Evolutionary conservation across 2,888 invertebrate genomes (phyloP).

Genomic region (Dryobotodes eremita): DNA sequence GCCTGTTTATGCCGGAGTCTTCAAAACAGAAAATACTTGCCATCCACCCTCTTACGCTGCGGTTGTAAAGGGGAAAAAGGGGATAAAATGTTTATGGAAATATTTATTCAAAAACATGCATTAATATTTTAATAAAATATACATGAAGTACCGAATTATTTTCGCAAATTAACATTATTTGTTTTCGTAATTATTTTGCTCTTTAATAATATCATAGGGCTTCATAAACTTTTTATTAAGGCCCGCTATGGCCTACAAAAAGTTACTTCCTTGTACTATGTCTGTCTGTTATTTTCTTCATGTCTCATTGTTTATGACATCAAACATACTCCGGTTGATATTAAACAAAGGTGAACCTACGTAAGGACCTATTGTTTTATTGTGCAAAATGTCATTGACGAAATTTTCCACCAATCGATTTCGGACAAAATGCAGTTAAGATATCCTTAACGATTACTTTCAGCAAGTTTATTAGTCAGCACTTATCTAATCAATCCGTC

Average conservation of each 20-base stretch:
- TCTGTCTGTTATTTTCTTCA: conserved; percentile 31
- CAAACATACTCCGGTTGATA: conserved; percentile 37
- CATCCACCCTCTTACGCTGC: conserved; percentile 69
- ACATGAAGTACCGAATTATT: conserved; percentile 50
- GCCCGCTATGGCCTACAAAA: conserved; percentile 29
- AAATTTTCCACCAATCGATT: not conserved
- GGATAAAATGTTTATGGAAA: conserved; percentile 70
- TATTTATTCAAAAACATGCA: conserved; percentile 68
- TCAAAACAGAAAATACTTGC: conserved; percentile 78
- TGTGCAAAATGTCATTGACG: conserved; percentile 9
- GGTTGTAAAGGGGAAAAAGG: conserved; percentile 63
- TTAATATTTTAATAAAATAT: conserved; percentile 66
- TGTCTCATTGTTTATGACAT: conserved; percentile 46
- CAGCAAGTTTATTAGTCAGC: conserved; percentile 25
- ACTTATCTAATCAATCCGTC: conserved; percentile 58
- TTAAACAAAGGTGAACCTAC: conserved; percentile 21
- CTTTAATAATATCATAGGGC: conserved; percentile 29
- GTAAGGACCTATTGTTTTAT: conserved; percentile 45
- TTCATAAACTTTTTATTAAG: conserved; percentile 58
- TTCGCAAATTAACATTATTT: conserved; percentile 54
- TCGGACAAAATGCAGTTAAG: conserved; percentile 42
- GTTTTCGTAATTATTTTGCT: conserved; percentile 49
- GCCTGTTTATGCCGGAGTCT: conserved; percentile 75
- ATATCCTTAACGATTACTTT: conserved; percentile 30
- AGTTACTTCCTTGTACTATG: conserved; percentile 28